Evolutionary conservation across 1,140 invertebrate genomes (phyloP).

Genomic region (Euwallacea fornicatus): DNA sequence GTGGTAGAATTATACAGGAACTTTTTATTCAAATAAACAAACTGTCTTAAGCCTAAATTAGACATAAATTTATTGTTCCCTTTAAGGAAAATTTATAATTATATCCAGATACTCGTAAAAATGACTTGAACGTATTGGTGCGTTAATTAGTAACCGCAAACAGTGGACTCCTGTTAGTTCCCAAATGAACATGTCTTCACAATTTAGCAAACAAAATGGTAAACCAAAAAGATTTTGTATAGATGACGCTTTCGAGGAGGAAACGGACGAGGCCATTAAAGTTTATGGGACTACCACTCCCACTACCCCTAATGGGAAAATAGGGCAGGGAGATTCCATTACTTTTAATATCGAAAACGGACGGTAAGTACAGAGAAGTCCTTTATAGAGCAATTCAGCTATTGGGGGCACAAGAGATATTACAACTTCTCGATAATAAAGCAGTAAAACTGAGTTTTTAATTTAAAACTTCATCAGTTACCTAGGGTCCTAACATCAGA

Average conservation of each 20-base stretch:
- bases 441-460: no score
- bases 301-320: conserved; percentile 32
- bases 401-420: no score
- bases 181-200: conserved; percentile 42
- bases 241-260: conserved; percentile 80
- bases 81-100: no score
- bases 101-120: not conserved
- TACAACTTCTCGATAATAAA: no score
- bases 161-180: not conserved
- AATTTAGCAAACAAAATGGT: conserved; percentile 44
- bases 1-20: no score
- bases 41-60: no score
- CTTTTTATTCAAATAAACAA: no score
- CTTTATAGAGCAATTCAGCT: not conserved
- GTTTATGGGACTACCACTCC: conserved; percentile 69
- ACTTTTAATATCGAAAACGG: conserved; percentile 46
- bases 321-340: conserved; percentile 45
- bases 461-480: no score
- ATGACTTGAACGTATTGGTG: conserved; percentile 12
- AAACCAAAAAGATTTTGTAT: conserved; percentile 69
- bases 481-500: no score
- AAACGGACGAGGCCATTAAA: conserved; percentile 75
- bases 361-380: conserved; percentile 36
- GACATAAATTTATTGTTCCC: no score
- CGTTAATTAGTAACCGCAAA: not conserved